Conservation (phyloP, 2,888 invertebrate species). For the Melieria omissa region DNA sequence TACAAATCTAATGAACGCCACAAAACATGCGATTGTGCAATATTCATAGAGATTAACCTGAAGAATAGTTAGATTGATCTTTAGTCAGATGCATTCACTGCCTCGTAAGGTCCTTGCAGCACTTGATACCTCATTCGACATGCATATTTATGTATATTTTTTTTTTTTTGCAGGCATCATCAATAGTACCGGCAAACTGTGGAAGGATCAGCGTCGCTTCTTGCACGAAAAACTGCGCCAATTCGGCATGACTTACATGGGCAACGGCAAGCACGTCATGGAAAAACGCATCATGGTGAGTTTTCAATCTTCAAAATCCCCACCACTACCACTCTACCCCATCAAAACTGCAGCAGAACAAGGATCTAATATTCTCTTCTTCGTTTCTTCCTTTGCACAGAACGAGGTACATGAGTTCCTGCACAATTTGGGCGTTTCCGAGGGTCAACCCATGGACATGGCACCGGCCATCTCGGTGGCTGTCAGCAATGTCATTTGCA, state of each 20-base stretch:
- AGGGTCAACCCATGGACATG: conserved; percentile 78
- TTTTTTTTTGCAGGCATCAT: conserved; percentile 78
- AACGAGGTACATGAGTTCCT: conserved; percentile 82
- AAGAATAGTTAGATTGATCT: too few relatives aligned
- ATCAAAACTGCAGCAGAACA: not conserved
- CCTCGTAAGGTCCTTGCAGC: too few relatives aligned
- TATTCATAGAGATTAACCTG: too few relatives aligned
- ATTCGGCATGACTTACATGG: conserved; percentile 89
- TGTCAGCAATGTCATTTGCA: conserved; percentile 91
- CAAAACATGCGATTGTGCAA: too few relatives aligned
- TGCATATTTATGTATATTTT: not conserved
- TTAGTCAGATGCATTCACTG: too few relatives aligned
- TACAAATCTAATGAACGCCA: too few relatives aligned
- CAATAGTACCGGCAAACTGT: conserved; percentile 87
- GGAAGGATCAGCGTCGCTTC: conserved; percentile 91
- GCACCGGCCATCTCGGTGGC: conserved; percentile 82
- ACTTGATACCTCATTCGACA: too few relatives aligned
- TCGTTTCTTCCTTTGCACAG: conserved; percentile 61
- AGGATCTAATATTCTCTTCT: not conserved
- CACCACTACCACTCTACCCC: not conserved
- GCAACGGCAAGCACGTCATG: conserved; percentile 83
- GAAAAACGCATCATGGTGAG: conserved; percentile 85
- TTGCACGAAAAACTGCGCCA: conserved; percentile 85
- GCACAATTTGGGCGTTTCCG: conserved; percentile 72
- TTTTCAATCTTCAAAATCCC: conserved; percentile 36